These are phyloP conservation scores for Callorhinus ursinus DNA, from an alignment of 2,113 vertebrate species.

Conservation along the genomic window DNA sequence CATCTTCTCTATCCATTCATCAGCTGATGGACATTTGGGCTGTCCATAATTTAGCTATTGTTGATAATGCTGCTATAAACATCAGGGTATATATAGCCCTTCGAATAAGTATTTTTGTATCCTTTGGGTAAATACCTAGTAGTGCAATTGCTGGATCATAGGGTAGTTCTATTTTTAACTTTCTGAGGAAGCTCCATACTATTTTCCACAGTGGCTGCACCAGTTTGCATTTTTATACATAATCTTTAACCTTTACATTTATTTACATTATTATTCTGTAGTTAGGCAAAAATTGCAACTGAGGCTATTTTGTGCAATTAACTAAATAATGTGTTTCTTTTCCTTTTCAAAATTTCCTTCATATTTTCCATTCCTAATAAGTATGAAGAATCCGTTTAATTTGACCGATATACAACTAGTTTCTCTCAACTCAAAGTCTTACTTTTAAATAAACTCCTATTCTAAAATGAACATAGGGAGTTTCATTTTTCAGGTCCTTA, in stretches of 20 bases:
- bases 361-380: constrained; percentile 1
- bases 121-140: neutral
- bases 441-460: constrained; percentile 8
- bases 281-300: constrained; percentile 14
- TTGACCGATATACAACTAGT: neutral
- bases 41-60: neutral
- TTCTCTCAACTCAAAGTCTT: constrained; percentile 33
- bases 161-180: neutral
- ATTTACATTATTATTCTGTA: constrained; percentile 12
- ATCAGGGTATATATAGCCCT: neutral
- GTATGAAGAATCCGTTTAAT: constrained; percentile 44
- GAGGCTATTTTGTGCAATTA: constrained; percentile 25
- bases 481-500: constrained; percentile 13
- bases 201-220: neutral
- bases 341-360: constrained; percentile 21
- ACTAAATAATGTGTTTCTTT: constrained; percentile 8
- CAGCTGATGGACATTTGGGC: neutral
- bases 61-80: neutral
- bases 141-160: neutral
- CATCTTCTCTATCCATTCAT: neutral
- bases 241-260: constrained; percentile 16
- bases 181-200: neutral
- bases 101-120: neutral
- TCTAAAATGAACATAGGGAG: constrained; percentile 22
- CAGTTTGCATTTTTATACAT: neutral